A percentile compares a stretch with the other conserved stretches of the same genome.
These are phyloP conservation scores for Galaxea fascicularis DNA, from an alignment of 92 coral and sea anemone species.

Conservation along the genomic window DNA sequence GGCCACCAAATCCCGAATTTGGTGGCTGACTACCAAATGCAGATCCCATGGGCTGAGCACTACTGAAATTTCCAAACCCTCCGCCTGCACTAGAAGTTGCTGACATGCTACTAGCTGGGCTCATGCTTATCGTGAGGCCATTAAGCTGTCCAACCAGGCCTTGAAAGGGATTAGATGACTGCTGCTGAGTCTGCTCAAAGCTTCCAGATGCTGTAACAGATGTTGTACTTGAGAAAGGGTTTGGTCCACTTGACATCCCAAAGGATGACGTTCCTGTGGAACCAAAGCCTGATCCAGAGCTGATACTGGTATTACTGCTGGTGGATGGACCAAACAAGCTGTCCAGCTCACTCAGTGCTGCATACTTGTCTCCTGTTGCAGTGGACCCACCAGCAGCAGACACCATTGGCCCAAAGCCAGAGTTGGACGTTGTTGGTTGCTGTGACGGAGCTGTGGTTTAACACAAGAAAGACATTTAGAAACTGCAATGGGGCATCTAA, in stretches of 20 bases:
- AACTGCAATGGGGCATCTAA: not conserved
- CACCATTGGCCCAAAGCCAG: slow-evolving; percentile 96
- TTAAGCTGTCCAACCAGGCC: slow-evolving; percentile 86
- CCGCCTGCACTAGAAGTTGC: slow-evolving; percentile 67
- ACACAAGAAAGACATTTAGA: not conserved
- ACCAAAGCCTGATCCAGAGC: slow-evolving; percentile 82
- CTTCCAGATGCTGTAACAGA: slow-evolving; percentile 42
- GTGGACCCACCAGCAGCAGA: slow-evolving; percentile 79
- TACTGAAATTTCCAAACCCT: slow-evolving; percentile 79
- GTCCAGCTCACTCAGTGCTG: slow-evolving; percentile 94
- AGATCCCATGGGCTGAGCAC: slow-evolving; percentile 60
- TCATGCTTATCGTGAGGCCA: slow-evolving; percentile 80
- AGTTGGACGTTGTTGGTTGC: slow-evolving; percentile 59
- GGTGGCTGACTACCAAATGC: slow-evolving; percentile 53
- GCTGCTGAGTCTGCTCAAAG: slow-evolving; percentile 70
- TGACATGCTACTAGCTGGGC: slow-evolving; percentile 69
- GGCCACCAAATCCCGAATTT: slow-evolving; percentile 27
- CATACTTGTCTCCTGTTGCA: slow-evolving; percentile 80
- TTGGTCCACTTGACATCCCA: slow-evolving; percentile 98
- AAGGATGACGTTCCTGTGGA: slow-evolving; percentile 71
- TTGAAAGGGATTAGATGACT: slow-evolving; percentile 93
- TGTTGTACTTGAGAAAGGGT: slow-evolving; percentile 85
- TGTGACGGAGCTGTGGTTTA: slow-evolving; percentile 64
- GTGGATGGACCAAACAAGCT: slow-evolving; percentile 74
- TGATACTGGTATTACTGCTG: slow-evolving; percentile 52